Percentiles rank a stretch among this genome's conserved stretches.
phyloP scores from a whole-genome alignment of 30 jellyfish, hydroid and myxozoan genomes.

The Phacellophora camtschatica region DNA sequence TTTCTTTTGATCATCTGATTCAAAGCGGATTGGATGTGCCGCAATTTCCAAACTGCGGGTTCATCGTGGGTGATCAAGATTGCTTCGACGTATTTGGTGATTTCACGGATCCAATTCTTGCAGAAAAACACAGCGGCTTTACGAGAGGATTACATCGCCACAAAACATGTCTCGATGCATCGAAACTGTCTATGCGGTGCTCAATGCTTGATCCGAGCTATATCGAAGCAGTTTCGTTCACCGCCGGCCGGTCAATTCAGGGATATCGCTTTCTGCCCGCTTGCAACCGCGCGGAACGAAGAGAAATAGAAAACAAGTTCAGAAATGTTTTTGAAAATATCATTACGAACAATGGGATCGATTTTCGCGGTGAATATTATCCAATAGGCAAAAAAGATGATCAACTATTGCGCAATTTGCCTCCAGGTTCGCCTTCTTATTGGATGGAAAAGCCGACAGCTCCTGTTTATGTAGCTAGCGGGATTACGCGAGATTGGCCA shows the following conservation, averaged over 20 bases:
- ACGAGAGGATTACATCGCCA: constrained; percentile 41
- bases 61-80: constrained; percentile 47
- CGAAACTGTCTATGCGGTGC: constrained; percentile 31
- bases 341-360: not conserved
- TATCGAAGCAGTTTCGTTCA: constrained; percentile 47
- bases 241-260: constrained; percentile 41
- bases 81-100: constrained; percentile 5
- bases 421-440: constrained; percentile 36
- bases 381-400: not conserved
- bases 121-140: constrained; percentile 55
- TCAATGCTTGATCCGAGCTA: constrained; percentile 24
- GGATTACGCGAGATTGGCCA: constrained; percentile 63
- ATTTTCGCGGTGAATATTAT: constrained; percentile 49
- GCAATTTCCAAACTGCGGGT: constrained; percentile 50
- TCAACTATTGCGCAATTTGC: constrained; percentile 3
- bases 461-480: constrained; percentile 32
- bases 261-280: constrained; percentile 54
- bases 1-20: constrained; percentile 28
- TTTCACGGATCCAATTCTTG: constrained; percentile 40
- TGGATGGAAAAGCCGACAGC: constrained; percentile 59
- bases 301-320: constrained; percentile 45
- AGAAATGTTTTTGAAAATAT: constrained; percentile 17
- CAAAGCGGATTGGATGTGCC: constrained; percentile 59
- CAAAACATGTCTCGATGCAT: constrained; percentile 17
- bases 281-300: constrained; percentile 67